These are phyloP conservation scores for Diploptera punctata DNA, from an alignment of 2,888 invertebrate species.

Conservation along the genomic window DNA sequence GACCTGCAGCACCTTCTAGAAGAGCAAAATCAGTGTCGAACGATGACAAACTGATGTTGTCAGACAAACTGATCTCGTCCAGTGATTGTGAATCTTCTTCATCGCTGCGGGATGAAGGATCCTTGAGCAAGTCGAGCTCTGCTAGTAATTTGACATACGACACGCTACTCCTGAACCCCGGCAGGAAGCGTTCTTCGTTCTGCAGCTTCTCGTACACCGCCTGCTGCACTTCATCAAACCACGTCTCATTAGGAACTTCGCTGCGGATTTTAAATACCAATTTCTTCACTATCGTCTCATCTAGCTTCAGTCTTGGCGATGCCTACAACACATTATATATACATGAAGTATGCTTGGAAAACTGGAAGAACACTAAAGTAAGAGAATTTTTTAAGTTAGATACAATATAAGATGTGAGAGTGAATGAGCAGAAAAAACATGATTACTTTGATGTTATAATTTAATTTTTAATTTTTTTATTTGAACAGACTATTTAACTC, in stretches of 20 bases:
- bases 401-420: too few species aligned
- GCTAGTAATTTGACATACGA: slow-evolving; percentile 73
- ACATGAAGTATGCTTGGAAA: too few species aligned
- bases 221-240: slow-evolving; percentile 86
- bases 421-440: too few species aligned
- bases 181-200: slow-evolving; percentile 66
- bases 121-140: slow-evolving; percentile 72
- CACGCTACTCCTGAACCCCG: slow-evolving; percentile 69
- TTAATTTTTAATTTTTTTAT: too few species aligned
- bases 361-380: too few species aligned
- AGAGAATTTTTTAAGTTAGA: too few species aligned
- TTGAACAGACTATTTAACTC: too few species aligned
- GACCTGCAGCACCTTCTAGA: slow-evolving; percentile 7
- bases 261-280: slow-evolving; percentile 67
- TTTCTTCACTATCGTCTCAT: slow-evolving; percentile 65
- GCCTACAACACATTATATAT: slow-evolving; percentile 55
- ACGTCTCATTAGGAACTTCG: slow-evolving; percentile 68
- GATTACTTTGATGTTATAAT: too few species aligned
- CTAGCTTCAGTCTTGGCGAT: slow-evolving; percentile 66
- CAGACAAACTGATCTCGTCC: slow-evolving; percentile 61
- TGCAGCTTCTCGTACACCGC: slow-evolving; percentile 69
- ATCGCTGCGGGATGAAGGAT: slow-evolving; percentile 55
- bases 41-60: slow-evolving; percentile 49
- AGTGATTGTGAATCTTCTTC: slow-evolving; percentile 66
- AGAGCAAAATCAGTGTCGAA: slow-evolving; percentile 32